Evolutionary conservation across 2,113 vertebrate genomes (phyloP).

Genomic region (Corvus cornix): DNA sequence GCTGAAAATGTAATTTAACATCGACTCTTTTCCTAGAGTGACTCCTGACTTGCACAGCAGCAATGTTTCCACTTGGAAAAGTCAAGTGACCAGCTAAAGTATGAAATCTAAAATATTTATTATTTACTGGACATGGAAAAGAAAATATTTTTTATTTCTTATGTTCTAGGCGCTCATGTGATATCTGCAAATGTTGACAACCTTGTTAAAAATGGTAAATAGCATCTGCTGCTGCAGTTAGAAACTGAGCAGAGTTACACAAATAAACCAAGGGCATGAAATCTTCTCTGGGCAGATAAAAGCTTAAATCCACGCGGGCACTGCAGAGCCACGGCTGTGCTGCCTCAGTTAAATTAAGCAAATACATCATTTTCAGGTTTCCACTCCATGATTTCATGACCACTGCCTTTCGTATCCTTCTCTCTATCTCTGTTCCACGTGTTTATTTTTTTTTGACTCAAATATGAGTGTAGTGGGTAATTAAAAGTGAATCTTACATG

Average conservation of each 20-base stretch:
- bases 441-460: constrained; percentile 38
- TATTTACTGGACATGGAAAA: constrained; percentile 18
- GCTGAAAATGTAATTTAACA: constrained; percentile 70
- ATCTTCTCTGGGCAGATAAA: constrained; percentile 5
- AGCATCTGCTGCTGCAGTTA: neutral
- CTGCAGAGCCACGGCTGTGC: neutral
- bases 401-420: neutral
- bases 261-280: neutral
- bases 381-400: neutral
- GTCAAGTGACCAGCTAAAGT: constrained; percentile 46
- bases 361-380: constrained; percentile 1
- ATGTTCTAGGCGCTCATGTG: neutral
- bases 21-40: constrained; percentile 58
- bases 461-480: constrained; percentile 25
- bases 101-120: constrained; percentile 39
- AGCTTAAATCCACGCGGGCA: neutral
- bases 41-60: constrained; percentile 23
- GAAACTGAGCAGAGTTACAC: neutral
- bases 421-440: neutral
- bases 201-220: neutral
- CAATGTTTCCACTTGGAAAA: constrained; percentile 54
- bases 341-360: neutral
- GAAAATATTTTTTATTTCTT: constrained; percentile 37
- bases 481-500: constrained; percentile 46
- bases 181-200: neutral